Conservation (phyloP, 2,113 vertebrate species). For the Silurus meridionalis region DNA sequence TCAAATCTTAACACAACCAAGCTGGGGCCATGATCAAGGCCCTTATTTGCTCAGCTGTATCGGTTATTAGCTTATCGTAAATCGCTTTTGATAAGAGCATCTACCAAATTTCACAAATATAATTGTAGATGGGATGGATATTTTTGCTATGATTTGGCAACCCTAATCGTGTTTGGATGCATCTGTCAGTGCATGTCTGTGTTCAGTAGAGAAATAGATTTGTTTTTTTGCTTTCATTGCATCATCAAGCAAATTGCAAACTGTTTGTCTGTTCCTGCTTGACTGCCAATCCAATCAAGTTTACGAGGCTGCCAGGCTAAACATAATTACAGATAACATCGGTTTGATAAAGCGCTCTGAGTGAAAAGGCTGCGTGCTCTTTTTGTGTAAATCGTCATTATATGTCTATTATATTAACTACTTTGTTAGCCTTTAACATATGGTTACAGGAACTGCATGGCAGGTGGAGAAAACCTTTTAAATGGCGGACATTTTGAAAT, state of each 20-base stretch:
- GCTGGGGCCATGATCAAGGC: no score
- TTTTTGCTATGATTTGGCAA: not conserved
- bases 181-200: constrained; percentile 3
- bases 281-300: constrained; percentile 7
- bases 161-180: not conserved
- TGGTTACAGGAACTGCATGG: not conserved
- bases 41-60: no score
- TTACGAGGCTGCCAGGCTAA: not conserved
- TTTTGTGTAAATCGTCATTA: not conserved
- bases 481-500: not conserved
- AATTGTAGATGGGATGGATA: not conserved
- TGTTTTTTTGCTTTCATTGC: constrained; percentile 1
- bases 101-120: no score
- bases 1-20: no score
- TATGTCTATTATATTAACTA: not conserved
- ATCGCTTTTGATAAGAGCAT: no score
- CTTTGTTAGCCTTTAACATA: no score
- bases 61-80: no score
- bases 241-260: constrained; percentile 7
- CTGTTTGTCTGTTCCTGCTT: constrained; percentile 1
- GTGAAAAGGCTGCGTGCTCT: not conserved
- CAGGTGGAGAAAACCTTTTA: not conserved
- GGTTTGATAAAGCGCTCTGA: not conserved
- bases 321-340: not conserved
- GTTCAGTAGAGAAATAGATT: constrained; percentile 1